phyloP scores from a whole-genome alignment of 2,888 invertebrate species.

The Pomacea canaliculata region DNA sequence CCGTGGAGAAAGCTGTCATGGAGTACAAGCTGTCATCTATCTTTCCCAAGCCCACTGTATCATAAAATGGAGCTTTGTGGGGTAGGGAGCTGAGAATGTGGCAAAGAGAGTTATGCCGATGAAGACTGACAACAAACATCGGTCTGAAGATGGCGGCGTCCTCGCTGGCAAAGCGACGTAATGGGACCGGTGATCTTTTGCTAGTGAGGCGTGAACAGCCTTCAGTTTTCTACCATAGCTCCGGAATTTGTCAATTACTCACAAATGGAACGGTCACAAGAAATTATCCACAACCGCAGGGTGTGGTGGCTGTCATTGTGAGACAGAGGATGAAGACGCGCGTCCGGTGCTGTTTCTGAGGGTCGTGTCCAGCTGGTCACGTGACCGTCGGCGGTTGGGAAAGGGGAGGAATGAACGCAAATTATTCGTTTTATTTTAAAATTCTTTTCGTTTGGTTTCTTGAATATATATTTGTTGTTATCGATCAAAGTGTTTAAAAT shows the following conservation, averaged over 20 bases:
- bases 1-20: too few relatives aligned
- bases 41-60: not conserved
- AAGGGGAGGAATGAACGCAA: not conserved
- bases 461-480: too few relatives aligned
- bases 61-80: not conserved
- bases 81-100: conserved; percentile 10
- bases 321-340: too few relatives aligned
- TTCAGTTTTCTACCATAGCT: conserved; percentile 4
- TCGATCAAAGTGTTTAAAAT: too few relatives aligned
- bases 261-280: conserved; percentile 23
- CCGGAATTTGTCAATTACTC: conserved; percentile 11
- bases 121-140: conserved; percentile 4
- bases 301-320: not conserved
- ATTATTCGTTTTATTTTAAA: not conserved
- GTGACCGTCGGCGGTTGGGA: too few relatives aligned
- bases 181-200: conserved; percentile 22
- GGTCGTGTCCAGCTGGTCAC: too few relatives aligned
- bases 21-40: not conserved
- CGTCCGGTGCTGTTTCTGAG: too few relatives aligned
- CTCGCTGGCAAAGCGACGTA: conserved; percentile 8
- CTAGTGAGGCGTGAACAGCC: conserved; percentile 21
- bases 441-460: too few relatives aligned
- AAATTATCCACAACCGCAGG: conserved; percentile 1
- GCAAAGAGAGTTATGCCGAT: conserved; percentile 17
- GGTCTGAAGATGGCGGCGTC: not conserved